A percentile compares a stretch with the other conserved stretches of the same genome.
phyloP scores from a whole-genome alignment of 2,797 vertebrate species.

The Aldrovandia affinis region DNA sequence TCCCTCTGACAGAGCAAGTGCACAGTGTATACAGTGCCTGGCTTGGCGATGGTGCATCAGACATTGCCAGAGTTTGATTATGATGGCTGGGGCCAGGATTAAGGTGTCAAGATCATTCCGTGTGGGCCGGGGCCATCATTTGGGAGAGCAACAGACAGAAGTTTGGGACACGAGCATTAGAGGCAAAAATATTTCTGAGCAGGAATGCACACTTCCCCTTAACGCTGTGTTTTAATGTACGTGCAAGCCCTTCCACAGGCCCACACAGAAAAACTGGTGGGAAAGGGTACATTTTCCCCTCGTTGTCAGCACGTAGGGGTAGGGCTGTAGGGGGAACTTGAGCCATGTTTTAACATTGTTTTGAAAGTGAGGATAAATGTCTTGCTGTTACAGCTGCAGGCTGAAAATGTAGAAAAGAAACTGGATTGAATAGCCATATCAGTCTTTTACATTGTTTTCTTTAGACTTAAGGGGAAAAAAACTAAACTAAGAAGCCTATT shows the following conservation, averaged over 20 bases:
- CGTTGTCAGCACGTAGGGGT: not conserved
- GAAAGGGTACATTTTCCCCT: not conserved
- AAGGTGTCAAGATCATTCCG: too few relatives aligned
- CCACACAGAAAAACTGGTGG: not conserved
- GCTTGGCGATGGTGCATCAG: constrained; percentile 73
- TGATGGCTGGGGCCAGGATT: not conserved
- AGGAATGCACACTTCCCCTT: too few relatives aligned
- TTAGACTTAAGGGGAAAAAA: too few relatives aligned
- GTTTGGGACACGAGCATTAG: too few relatives aligned
- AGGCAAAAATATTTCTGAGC: too few relatives aligned
- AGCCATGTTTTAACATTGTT: not conserved
- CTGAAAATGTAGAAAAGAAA: constrained; percentile 3
- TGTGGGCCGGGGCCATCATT: too few relatives aligned
- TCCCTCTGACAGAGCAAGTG: constrained; percentile 74
- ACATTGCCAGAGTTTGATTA: constrained; percentile 61
- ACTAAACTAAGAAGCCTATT: too few relatives aligned
- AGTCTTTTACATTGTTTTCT: not conserved
- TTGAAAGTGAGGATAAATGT: not conserved
- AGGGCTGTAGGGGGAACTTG: not conserved
- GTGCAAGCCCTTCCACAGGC: not conserved
- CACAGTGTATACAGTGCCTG: constrained; percentile 48
- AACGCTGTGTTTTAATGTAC: too few relatives aligned
- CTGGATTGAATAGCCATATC: not conserved
- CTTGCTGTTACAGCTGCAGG: not conserved
- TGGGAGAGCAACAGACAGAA: too few relatives aligned